Conservation (phyloP, 1,140 invertebrate species). For the Calosoma granatense region DNA sequence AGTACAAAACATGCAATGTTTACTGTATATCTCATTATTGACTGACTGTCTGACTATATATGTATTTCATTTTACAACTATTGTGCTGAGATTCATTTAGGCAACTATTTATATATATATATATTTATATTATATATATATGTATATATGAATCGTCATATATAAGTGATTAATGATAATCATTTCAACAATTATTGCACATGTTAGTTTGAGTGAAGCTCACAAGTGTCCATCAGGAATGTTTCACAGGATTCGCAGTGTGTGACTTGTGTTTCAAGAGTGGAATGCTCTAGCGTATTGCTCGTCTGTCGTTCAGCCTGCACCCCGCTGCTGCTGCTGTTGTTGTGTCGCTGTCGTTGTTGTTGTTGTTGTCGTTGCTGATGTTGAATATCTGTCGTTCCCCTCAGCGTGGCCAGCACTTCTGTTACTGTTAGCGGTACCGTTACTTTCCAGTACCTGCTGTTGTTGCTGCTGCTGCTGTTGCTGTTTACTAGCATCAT, state of each 20-base stretch:
- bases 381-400: neutral
- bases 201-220: constrained; percentile 1
- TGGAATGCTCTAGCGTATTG: constrained; percentile 1
- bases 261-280: neutral
- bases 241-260: constrained; percentile 3
- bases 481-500: too few relatives aligned
- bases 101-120: neutral
- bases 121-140: neutral
- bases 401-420: constrained; percentile 5
- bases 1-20: too few relatives aligned
- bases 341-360: constrained; percentile 18
- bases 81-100: constrained; percentile 4
- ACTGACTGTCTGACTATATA: too few relatives aligned
- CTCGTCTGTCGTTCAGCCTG: neutral
- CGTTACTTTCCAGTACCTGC: too few relatives aligned
- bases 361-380: neutral
- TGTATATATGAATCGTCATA: constrained; percentile 4
- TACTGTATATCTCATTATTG: too few relatives aligned
- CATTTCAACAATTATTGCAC: constrained; percentile 9
- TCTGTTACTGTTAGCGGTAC: too few relatives aligned
- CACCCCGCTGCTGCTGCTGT: constrained; percentile 6
- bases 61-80: too few relatives aligned
- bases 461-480: constrained; percentile 11
- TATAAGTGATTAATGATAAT: neutral
- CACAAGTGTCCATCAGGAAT: constrained; percentile 5